These are phyloP conservation scores for Ichneumoninae sp. DNA, from an alignment of 2,888 invertebrate genomes.

Conservation along the genomic window DNA sequence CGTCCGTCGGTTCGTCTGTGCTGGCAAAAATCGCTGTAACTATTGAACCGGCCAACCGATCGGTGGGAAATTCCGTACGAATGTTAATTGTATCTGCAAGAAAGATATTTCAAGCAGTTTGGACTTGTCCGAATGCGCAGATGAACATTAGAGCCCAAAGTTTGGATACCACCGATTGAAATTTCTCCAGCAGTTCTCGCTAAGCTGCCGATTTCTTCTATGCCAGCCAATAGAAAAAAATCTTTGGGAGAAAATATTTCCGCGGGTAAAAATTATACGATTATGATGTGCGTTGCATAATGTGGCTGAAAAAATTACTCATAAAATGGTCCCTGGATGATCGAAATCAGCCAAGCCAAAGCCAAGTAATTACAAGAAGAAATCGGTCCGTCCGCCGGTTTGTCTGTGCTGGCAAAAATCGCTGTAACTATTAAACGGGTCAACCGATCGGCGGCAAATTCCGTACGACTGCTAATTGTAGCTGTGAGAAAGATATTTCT, in stretches of 20 bases:
- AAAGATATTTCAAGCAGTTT: neutral
- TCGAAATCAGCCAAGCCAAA: too few relatives aligned
- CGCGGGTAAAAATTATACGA: too few relatives aligned
- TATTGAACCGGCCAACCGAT: neutral
- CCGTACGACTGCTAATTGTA: neutral
- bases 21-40: neutral
- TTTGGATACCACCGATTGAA: conserved; percentile 16
- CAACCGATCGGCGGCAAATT: neutral
- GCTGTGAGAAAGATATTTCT: neutral
- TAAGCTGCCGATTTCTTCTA: too few relatives aligned
- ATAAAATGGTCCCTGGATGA: too few relatives aligned
- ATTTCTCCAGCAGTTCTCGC: neutral
- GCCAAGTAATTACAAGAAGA: too few relatives aligned
- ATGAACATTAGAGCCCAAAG: neutral
- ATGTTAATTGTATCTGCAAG: neutral
- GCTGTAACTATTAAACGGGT: neutral
- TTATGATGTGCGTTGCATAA: too few relatives aligned
- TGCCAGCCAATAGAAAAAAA: too few relatives aligned
- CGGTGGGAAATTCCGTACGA: neutral
- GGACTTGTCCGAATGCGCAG: too few relatives aligned
- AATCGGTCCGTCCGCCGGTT: neutral
- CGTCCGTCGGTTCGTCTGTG: neutral
- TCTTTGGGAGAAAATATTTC: too few relatives aligned
- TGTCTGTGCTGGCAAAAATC: neutral
- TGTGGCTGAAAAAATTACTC: too few relatives aligned